Evolutionary conservation across 2,888 invertebrate genomes (phyloP).

Genomic region (Dioctria rufipes): DNA sequence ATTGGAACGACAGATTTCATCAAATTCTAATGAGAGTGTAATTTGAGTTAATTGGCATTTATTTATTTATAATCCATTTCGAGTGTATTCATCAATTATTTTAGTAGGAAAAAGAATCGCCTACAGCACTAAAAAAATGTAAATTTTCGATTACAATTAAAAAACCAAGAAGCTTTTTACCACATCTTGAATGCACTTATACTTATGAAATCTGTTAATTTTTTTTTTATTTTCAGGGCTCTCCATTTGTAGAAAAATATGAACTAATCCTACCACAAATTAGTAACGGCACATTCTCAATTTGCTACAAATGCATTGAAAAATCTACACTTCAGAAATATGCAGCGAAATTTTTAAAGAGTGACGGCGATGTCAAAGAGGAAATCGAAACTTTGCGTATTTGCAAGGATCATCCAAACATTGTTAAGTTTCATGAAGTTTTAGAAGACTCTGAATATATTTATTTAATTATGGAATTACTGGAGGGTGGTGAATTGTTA

Average conservation of each 20-base stretch:
- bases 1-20: too few species aligned
- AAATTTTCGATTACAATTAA: too few species aligned
- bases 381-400: constrained; percentile 85
- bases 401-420: constrained; percentile 91
- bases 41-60: too few species aligned
- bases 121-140: not conserved
- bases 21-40: too few species aligned
- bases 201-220: not conserved
- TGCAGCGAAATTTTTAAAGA: constrained; percentile 84
- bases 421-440: constrained; percentile 88
- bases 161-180: not conserved
- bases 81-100: not conserved
- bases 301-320: constrained; percentile 86
- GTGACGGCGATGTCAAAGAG: constrained; percentile 58
- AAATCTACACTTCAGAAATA: constrained; percentile 81
- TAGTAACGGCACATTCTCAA: constrained; percentile 92
- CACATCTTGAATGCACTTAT: not conserved
- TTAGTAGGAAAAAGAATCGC: not conserved
- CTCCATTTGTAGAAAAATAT: constrained; percentile 89
- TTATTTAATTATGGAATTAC: constrained; percentile 91
- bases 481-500: constrained; percentile 87
- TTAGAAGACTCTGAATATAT: constrained; percentile 88
- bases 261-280: constrained; percentile 79
- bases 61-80: too few species aligned
- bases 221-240: constrained; percentile 75